Evolutionary conservation across 2,113 vertebrate species (phyloP).

Genomic region (Chaetodon trifascialis): DNA sequence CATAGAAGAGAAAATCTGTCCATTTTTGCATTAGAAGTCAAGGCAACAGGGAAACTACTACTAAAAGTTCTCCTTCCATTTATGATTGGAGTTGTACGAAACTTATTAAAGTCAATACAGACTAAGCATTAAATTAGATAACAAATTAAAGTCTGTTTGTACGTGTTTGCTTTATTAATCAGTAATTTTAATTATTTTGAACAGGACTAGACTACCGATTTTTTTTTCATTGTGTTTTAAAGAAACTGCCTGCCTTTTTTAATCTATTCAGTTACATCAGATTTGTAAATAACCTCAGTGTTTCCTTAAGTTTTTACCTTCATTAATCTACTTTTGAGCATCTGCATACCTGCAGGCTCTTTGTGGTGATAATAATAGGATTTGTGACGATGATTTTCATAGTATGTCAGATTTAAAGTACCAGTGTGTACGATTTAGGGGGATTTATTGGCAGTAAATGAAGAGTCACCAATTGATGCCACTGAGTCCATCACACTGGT

Average conservation of each 20-base stretch:
- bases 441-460: too few relatives aligned
- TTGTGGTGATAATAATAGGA: neutral
- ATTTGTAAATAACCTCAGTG: conserved; percentile 6
- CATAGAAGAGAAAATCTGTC: neutral
- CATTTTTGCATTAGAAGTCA: neutral
- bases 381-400: neutral
- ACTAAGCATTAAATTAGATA: neutral
- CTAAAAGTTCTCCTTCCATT: neutral
- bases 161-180: neutral
- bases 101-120: neutral
- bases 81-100: neutral
- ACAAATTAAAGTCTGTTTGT: neutral
- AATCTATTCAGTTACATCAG: neutral
- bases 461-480: too few relatives aligned
- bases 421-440: too few relatives aligned
- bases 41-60: neutral
- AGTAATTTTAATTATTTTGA: neutral
- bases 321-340: neutral
- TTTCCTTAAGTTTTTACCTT: neutral
- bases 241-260: neutral
- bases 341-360: neutral
- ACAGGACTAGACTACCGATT: neutral
- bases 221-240: neutral
- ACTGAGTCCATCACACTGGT: too few relatives aligned
- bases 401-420: neutral